These are phyloP conservation scores for Dastarcus helophoroides DNA, from an alignment of 2,888 invertebrate species.

Conservation along the genomic window DNA sequence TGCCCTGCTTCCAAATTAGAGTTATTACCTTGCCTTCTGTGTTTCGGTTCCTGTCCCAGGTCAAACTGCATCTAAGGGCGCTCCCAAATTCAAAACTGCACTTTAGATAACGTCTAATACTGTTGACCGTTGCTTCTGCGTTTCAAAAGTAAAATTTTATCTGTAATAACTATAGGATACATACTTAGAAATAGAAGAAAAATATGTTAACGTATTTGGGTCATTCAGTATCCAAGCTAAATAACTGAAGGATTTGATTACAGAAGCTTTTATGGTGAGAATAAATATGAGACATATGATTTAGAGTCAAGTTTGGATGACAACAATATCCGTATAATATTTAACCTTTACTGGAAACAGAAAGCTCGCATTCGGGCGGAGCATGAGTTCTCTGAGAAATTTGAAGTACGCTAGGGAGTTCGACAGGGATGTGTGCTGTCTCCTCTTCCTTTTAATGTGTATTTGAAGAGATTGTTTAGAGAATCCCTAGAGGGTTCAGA, in stretches of 20 bases:
- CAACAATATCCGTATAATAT: conserved; percentile 2
- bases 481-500: conserved; percentile 3
- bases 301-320: conserved; percentile 4
- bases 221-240: too few relatives aligned
- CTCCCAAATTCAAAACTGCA: too few relatives aligned
- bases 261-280: too few relatives aligned
- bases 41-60: conserved; percentile 16
- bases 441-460: background rate
- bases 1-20: conserved; percentile 24
- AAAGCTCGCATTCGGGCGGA: conserved; percentile 4
- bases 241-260: too few relatives aligned
- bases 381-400: conserved; percentile 3
- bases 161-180: too few relatives aligned
- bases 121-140: too few relatives aligned
- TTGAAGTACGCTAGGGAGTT: conserved; percentile 3
- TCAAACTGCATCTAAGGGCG: background rate
- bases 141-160: too few relatives aligned
- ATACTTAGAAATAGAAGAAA: too few relatives aligned
- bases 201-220: too few relatives aligned
- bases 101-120: too few relatives aligned
- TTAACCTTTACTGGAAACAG: conserved; percentile 4
- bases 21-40: conserved; percentile 18
- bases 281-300: too few relatives aligned
- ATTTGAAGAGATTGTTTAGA: background rate
- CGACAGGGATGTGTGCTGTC: too few relatives aligned